Percentiles rank a stretch among this genome's conserved stretches.
These are phyloP conservation scores for Cephus cinctus DNA, from an alignment of 1,140 invertebrate genomes.

Conservation along the genomic window DNA sequence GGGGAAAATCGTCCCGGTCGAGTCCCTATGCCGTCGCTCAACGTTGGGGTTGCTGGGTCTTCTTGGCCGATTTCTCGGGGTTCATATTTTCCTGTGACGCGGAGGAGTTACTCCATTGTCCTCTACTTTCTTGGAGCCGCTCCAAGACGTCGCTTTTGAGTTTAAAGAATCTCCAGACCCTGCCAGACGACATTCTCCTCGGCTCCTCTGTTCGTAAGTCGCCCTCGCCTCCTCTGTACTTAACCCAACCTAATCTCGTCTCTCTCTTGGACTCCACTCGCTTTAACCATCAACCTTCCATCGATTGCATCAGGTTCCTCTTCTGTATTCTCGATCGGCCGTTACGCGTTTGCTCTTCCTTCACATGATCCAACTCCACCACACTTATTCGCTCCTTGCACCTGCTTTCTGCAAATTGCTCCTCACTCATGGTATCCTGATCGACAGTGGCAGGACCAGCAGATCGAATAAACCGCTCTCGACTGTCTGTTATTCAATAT, in stretches of 20 bases:
- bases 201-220: too few species aligned
- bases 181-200: neutral
- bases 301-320: too few species aligned
- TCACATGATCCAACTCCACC: conserved; percentile 45
- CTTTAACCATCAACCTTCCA: too few species aligned
- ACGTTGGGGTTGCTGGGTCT: conserved; percentile 19
- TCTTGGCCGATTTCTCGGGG: conserved; percentile 35
- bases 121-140: conserved; percentile 48
- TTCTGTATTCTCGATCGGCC: too few species aligned
- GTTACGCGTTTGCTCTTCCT: conserved; percentile 27
- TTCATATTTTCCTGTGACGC: conserved; percentile 55
- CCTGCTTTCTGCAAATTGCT: conserved; percentile 49
- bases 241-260: too few species aligned
- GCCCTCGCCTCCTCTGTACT: too few species aligned
- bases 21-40: conserved; percentile 17
- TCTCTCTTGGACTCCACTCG: too few species aligned
- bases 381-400: conserved; percentile 52
- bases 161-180: neutral
- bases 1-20: neutral
- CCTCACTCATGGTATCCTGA: conserved; percentile 44
- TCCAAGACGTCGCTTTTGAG: conserved; percentile 34
- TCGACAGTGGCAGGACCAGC: conserved; percentile 18
- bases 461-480: too few species aligned
- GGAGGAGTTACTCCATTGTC: conserved; percentile 54
- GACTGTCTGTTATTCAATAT: too few species aligned